Conservation (phyloP, 2,888 invertebrate genomes). For the Tinea pellionella region DNA sequence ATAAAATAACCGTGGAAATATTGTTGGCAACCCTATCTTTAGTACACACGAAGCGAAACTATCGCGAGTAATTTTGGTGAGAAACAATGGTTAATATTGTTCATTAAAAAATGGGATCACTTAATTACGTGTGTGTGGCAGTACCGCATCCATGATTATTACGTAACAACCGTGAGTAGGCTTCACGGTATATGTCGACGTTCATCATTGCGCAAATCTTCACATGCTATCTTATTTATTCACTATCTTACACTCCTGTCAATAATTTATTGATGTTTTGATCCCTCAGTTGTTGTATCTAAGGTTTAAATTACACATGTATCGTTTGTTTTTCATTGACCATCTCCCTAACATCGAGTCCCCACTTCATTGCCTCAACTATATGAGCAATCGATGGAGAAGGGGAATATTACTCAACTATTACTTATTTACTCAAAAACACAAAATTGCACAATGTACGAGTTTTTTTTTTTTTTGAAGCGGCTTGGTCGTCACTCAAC, state of each 20-base stretch:
- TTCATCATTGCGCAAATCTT: background rate
- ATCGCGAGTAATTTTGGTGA: background rate
- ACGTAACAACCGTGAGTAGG: background rate
- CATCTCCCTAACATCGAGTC: background rate
- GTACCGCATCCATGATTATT: background rate
- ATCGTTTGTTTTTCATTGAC: background rate
- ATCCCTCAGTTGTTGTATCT: background rate
- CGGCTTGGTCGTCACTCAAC: background rate
- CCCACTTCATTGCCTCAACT: background rate
- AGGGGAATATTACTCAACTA: conserved; percentile 1
- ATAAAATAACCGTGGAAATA: too few relatives aligned
- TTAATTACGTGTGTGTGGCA: background rate
- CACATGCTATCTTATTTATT: background rate
- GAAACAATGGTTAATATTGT: background rate
- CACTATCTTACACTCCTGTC: conserved; percentile 2
- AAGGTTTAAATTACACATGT: background rate
- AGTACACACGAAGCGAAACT: too few relatives aligned
- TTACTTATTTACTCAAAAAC: conserved; percentile 11
- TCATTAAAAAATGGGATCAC: conserved; percentile 1
- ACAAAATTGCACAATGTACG: conserved; percentile 5
- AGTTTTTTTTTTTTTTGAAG: background rate
- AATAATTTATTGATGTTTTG: background rate
- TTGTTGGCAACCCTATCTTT: too few relatives aligned
- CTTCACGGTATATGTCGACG: background rate
- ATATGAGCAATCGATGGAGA: background rate